A percentile compares a stretch with the other conserved stretches of the same genome.
These are phyloP conservation scores for Cydia amplana DNA, from an alignment of 1,140 invertebrate species.

Conservation along the genomic window DNA sequence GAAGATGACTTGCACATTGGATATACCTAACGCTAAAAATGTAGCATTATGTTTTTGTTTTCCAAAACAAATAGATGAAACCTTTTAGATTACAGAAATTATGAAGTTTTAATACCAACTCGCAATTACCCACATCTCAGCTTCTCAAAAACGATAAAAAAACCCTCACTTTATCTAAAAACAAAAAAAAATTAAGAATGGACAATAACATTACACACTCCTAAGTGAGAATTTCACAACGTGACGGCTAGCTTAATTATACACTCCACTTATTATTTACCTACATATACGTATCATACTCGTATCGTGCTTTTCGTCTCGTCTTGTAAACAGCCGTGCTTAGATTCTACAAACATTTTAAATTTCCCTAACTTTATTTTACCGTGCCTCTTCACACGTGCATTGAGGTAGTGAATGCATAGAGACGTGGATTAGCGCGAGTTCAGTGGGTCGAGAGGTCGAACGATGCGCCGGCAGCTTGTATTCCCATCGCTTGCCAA, in stretches of 20 bases:
- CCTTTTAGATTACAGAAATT: not conserved
- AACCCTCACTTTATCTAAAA: too few species aligned
- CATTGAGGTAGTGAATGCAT: not conserved
- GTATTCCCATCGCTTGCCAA: not conserved
- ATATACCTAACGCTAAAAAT: not conserved
- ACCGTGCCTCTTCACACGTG: not conserved
- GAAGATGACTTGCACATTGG: not conserved
- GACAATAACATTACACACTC: too few species aligned
- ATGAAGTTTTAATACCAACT: not conserved
- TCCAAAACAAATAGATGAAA: not conserved
- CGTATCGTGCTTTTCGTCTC: too few species aligned
- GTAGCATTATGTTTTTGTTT: not conserved
- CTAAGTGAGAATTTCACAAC: too few species aligned
- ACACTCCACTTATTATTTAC: too few species aligned
- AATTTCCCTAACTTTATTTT: not conserved
- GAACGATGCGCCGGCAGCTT: not conserved
- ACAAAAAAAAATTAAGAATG: too few species aligned
- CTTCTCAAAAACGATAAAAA: too few species aligned
- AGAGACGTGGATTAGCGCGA: conserved; percentile 1
- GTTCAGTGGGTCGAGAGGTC: conserved; percentile 8
- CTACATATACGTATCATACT: too few species aligned
- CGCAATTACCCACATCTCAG: not conserved
- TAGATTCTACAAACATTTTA: too few species aligned
- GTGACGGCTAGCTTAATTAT: too few species aligned
- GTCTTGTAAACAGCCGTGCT: too few species aligned